Evolutionary conservation across 1,140 invertebrate species (phyloP).

Genomic region (Ridgeia piscesae): DNA sequence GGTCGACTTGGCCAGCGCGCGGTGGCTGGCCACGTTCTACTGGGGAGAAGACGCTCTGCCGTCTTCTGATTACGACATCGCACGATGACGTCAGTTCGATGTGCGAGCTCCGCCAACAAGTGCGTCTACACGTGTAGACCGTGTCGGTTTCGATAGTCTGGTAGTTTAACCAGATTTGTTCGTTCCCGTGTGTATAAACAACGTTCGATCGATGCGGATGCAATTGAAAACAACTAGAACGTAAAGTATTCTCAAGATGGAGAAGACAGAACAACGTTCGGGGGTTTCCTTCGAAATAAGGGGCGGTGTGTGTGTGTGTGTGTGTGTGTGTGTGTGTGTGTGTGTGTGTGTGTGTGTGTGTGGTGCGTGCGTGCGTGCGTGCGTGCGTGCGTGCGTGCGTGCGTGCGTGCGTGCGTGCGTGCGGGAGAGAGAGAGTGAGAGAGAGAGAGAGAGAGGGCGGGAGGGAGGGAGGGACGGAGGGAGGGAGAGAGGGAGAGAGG

Average conservation of each 20-base stretch:
- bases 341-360: too few relatives aligned
- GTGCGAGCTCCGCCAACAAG: neutral
- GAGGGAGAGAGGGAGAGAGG: too few relatives aligned
- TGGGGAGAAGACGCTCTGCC: neutral
- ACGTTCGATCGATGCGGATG: neutral
- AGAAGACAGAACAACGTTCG: neutral
- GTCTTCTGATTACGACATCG: neutral
- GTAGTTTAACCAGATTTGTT: neutral
- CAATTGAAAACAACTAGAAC: neutral
- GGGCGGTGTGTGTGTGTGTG: too few relatives aligned
- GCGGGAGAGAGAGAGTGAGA: too few relatives aligned
- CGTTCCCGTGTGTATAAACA: neutral
- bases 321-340: too few relatives aligned
- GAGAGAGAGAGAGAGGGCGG: too few relatives aligned
- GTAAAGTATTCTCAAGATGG: neutral
- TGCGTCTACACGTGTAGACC: neutral
- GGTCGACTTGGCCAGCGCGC: neutral
- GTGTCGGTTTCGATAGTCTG: neutral
- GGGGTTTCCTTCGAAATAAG: too few relatives aligned
- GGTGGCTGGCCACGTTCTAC: neutral
- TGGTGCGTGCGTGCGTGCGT: too few relatives aligned
- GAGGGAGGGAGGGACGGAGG: too few relatives aligned
- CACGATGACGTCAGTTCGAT: neutral
- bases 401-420: too few relatives aligned
- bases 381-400: too few relatives aligned